Base-by-base conservation (phyloP, 2,113 vertebrate genomes). In the Dryoscopus gambensis region DNA sequence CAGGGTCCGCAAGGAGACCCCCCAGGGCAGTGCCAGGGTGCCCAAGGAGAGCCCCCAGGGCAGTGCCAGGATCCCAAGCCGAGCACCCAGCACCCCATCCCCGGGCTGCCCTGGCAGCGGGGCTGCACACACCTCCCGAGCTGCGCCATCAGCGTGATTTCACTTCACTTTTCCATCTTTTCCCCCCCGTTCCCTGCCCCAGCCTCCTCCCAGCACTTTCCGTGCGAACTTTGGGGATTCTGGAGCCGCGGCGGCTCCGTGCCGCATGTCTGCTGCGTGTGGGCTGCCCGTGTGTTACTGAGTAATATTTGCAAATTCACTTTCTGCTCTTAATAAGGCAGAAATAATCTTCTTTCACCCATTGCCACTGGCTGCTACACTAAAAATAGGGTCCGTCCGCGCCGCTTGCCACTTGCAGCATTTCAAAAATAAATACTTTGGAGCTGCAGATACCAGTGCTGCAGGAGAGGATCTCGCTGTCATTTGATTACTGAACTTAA, bases 361-460 rank as follows among this genome's bases (percentile, higher is more conserved):
- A 31, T 86, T 22, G 94, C 94, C 94, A 81, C 89, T 59, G 91
- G 68, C 95, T 95, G 94, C 95, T 39, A 7, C 83, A 21, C 94
- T 95, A 93, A 93, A 96, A 95, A 92, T 84, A 89, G 93, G 89
- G 89, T 11, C 49, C 35, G 78, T 11, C 75, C 37, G 47, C 52
- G 18, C 95, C 20, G 89, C 95, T 89, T 78, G 93, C 94, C 95
- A 83, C 96, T 97, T 87, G 94, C 96, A 94, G 93, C 92, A 44
- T 76, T 91, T 79, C 75, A 57, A 7, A 93, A 63, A 96, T 53
- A 90, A 82, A 84, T 63, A 53, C 85, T 93, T 75, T 1, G 79
- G 95, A 84, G 93, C 93, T 73, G 89, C 89, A n/a, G 94, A 59
- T 77, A 44, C 7, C 44, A 77, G 91, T 88, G 95, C 92, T 94